Evolutionary conservation across 2,797 vertebrate species (phyloP).

Genomic region (Furcifer pardalis): DNA sequence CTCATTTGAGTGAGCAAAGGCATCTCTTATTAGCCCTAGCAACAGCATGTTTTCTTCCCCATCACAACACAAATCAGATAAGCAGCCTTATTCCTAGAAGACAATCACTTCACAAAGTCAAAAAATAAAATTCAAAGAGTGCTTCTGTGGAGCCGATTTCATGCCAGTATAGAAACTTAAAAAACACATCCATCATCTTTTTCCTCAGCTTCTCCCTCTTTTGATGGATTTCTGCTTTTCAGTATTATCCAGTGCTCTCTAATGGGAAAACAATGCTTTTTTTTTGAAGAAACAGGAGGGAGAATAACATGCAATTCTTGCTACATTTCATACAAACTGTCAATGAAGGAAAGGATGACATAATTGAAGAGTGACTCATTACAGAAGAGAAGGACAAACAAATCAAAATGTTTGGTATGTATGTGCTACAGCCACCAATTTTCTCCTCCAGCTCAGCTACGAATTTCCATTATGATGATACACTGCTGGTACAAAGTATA

Average conservation of each 20-base stretch:
- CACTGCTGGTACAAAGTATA: no score
- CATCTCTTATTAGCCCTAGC: neutral
- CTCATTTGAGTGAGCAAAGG: neutral
- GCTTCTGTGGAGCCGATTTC: neutral
- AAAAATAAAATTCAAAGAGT: neutral
- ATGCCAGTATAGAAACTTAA: neutral
- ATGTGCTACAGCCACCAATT: slow-evolving; percentile 11
- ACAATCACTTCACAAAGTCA: neutral
- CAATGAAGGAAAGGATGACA: slow-evolving; percentile 35
- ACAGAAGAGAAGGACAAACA: slow-evolving; percentile 40
- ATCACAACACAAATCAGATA: neutral
- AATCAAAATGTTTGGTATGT: slow-evolving; percentile 33
- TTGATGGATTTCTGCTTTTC: slow-evolving; percentile 9
- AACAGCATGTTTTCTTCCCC: neutral
- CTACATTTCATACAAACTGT: slow-evolving; percentile 39
- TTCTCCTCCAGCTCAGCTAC: slow-evolving; percentile 34
- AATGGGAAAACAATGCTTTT: slow-evolving; percentile 21
- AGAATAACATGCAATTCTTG: slow-evolving; percentile 19
- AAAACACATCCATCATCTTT: neutral
- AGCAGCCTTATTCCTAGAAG: neutral
- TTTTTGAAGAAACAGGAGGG: slow-evolving; percentile 14
- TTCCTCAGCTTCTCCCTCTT: neutral
- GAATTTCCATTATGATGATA: slow-evolving; percentile 23
- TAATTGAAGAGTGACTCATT: slow-evolving; percentile 33
- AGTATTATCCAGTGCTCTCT: neutral